Evolutionary conservation across 2,797 vertebrate species (phyloP).

Genomic region (Dromococcyx pavoninus): DNA sequence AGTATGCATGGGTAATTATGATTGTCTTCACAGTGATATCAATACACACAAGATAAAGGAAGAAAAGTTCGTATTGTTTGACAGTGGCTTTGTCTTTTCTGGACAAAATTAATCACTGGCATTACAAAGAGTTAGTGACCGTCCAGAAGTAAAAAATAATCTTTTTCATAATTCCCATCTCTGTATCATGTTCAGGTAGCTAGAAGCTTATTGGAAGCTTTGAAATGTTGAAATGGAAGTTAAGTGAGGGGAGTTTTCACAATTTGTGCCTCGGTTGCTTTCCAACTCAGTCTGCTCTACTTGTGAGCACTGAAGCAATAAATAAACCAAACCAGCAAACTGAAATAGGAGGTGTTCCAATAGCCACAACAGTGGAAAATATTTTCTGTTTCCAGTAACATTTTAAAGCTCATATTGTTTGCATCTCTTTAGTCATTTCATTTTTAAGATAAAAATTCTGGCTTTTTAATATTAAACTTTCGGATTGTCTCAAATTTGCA

Average conservation of each 20-base stretch:
- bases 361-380: not conserved
- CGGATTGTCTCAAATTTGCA: not conserved
- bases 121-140: not conserved
- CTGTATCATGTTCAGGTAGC: not conserved
- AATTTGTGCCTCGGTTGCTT: not conserved
- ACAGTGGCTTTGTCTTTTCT: not conserved
- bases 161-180: not conserved
- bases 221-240: not conserved
- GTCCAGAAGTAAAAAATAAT: not conserved
- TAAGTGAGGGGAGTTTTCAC: not conserved
- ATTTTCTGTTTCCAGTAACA: not conserved
- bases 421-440: not conserved
- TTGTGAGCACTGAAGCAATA: not conserved
- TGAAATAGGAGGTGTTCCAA: not conserved
- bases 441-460: not conserved
- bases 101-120: not conserved
- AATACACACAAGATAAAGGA: not conserved
- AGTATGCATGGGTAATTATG: rapidly evolving
- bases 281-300: not conserved
- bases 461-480: not conserved
- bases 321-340: not conserved
- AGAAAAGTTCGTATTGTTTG: not conserved
- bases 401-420: not conserved
- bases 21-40: not conserved
- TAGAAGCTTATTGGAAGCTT: not conserved